Evolutionary conservation across 2,888 invertebrate genomes (phyloP).

Genomic region (Monochamus alternatus): DNA sequence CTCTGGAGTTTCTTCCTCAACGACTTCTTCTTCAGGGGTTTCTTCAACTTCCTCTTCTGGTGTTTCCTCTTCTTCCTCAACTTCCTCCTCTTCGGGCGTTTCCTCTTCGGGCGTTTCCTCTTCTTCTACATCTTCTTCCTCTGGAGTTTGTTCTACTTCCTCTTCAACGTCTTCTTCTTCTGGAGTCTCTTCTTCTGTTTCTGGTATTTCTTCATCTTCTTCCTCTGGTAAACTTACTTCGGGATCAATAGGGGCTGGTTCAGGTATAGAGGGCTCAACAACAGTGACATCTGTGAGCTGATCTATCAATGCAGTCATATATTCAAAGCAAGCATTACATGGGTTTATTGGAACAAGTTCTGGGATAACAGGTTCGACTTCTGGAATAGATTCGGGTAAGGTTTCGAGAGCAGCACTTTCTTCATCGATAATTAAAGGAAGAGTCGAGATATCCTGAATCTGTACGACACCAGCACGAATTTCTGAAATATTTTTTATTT

Average conservation of each 20-base stretch:
- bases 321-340: constrained; percentile 44
- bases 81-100: neutral
- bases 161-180: constrained; percentile 11
- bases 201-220: neutral
- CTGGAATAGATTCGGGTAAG: constrained; percentile 8
- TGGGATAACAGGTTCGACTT: constrained; percentile 11
- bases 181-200: neutral
- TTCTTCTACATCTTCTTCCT: constrained; percentile 1
- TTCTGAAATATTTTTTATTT: neutral
- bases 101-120: constrained; percentile 5
- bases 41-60: neutral
- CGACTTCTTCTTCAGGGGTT: neutral
- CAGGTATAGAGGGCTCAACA: neutral
- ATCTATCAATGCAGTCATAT: constrained; percentile 32
- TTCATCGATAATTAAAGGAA: neutral
- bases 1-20: constrained; percentile 2
- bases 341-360: constrained; percentile 20
- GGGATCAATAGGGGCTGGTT: neutral
- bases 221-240: neutral
- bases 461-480: neutral
- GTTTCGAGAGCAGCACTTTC: neutral
- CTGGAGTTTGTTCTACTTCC: neutral
- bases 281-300: constrained; percentile 6
- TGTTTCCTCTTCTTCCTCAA: neutral
- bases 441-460: neutral